Conservation (phyloP, 2,888 invertebrate species). For the Apamea monoglypha region DNA sequence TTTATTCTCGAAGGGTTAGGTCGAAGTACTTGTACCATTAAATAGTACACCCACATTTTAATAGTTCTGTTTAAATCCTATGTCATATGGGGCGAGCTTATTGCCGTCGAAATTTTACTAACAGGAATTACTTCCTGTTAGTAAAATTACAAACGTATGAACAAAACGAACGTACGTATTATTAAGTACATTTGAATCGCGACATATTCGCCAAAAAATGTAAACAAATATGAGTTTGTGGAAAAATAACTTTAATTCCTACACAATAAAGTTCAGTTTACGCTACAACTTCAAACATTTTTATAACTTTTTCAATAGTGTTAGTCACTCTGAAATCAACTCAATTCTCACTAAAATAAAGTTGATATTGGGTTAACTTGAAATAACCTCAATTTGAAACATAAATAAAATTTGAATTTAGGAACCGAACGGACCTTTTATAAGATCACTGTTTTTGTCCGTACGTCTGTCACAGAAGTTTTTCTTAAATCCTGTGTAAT, state of each 20-base stretch:
- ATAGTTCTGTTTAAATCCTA: not conserved
- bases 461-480: constrained; percentile 11
- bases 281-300: too few relatives aligned
- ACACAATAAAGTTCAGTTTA: too few relatives aligned
- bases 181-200: too few relatives aligned
- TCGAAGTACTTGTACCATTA: not conserved
- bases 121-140: not conserved
- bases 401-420: too few relatives aligned
- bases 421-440: not conserved
- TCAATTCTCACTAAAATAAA: too few relatives aligned
- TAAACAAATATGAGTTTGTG: too few relatives aligned
- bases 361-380: too few relatives aligned
- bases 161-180: not conserved
- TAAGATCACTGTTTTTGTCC: constrained; percentile 4
- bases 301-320: too few relatives aligned
- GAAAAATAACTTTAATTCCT: too few relatives aligned
- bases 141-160: not conserved
- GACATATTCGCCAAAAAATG: too few relatives aligned
- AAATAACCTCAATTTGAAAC: too few relatives aligned
- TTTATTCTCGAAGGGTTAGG: not conserved
- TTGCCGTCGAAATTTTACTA: not conserved
- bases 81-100: not conserved
- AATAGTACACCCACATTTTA: not conserved
- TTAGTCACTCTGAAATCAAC: too few relatives aligned
- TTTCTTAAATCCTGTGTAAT: not conserved